phyloP scores from a whole-genome alignment of 2,797 vertebrate genomes.

The Chiloscyllium punctatum region DNA sequence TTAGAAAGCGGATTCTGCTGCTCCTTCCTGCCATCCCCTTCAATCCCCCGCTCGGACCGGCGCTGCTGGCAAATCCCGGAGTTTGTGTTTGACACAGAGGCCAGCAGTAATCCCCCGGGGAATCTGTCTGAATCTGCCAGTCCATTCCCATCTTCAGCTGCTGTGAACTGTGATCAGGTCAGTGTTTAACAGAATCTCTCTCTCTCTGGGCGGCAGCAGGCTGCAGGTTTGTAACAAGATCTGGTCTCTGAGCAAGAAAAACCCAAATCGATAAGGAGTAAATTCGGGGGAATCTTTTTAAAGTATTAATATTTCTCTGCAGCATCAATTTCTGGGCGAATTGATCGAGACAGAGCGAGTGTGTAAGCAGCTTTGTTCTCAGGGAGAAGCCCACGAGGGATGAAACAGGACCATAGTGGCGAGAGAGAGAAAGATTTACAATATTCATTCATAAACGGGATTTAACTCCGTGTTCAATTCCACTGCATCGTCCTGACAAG shows the following conservation, averaged over 20 bases:
- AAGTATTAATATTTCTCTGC: neutral
- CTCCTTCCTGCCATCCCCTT: neutral
- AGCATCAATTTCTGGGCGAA: neutral
- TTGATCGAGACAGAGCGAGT: neutral
- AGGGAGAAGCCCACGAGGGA: neutral
- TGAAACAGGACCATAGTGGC: neutral
- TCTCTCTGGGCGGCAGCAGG: neutral
- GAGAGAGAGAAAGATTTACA: neutral
- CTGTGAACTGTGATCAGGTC: neutral
- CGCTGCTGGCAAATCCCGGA: neutral
- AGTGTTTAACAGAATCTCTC: neutral
- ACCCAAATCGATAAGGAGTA: neutral
- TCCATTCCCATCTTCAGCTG: neutral
- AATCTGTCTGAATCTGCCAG: neutral
- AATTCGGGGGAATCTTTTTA: neutral
- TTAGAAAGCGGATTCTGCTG: neutral
- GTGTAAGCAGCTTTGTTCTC: constrained; percentile 3
- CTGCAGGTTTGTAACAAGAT: neutral
- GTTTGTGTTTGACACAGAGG: too few relatives aligned
- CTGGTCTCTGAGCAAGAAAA: neutral
- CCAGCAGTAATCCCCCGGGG: too few relatives aligned
- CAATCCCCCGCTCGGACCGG: neutral
- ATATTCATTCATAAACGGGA: neutral
- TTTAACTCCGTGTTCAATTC: too few relatives aligned
- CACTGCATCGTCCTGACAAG: too few relatives aligned